Conservation (phyloP, 2,113 vertebrate genomes). For the Lasiurus borealis region DNA sequence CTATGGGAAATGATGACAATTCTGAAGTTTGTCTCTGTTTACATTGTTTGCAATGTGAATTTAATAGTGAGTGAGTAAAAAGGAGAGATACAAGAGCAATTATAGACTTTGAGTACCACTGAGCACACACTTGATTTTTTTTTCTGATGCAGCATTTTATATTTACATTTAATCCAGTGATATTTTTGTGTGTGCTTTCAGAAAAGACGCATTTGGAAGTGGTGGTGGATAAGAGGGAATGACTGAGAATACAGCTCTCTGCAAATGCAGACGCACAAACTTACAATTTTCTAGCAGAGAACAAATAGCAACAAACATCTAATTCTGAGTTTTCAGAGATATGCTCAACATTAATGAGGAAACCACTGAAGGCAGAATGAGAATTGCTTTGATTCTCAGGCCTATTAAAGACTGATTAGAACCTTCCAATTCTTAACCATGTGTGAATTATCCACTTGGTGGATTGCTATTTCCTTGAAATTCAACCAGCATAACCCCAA, state of each 20-base stretch:
- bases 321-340: constrained; percentile 33
- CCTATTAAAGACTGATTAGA: neutral
- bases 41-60: constrained; percentile 11
- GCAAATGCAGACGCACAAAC: neutral
- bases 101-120: neutral
- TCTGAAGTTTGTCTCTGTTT: constrained; percentile 48
- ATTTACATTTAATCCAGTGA: constrained; percentile 32
- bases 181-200: constrained; percentile 41
- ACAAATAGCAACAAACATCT: neutral
- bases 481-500: constrained; percentile 51
- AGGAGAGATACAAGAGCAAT: neutral
- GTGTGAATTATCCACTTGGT: constrained; percentile 58
- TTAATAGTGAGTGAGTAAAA: neutral
- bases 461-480: constrained; percentile 63
- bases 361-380: neutral
- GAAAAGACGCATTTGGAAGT: constrained; percentile 6
- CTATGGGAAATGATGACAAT: neutral
- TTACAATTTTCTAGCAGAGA: neutral
- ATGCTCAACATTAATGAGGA: constrained; percentile 17
- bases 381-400: constrained; percentile 33
- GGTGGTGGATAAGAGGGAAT: neutral
- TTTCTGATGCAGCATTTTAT: neutral
- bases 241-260: constrained; percentile 17
- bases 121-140: neutral
- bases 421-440: constrained; percentile 22